Evolutionary conservation across 2,113 vertebrate genomes (phyloP), one percentile per base, ranked within the genome.

Genomic region (Scytalopus superciliaris): DNA sequence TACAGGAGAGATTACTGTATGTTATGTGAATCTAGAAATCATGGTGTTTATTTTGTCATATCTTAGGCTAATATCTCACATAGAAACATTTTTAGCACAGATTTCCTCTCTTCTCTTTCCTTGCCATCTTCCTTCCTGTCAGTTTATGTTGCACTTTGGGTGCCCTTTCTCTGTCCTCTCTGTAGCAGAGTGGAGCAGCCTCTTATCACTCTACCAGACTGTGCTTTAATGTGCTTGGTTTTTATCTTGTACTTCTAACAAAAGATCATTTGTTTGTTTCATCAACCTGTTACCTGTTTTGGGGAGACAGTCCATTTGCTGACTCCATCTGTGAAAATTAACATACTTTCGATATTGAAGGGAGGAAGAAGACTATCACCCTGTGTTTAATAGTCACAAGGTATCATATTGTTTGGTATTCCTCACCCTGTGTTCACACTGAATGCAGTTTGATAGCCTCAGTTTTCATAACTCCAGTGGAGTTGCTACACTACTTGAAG

Each of bases 391-490:
- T 10, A 74, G 64, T 72, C 79, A 74, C 6, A 24, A 88, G 59
- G 60, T 91, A 59, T 55, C 39, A 10, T 33, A 40, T 42, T 67
- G 57, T 89, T 83, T 75, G 74, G 33, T 94, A 31, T 96, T 92
- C 75, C 42, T 92, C 42, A 68, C 53, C 68, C 64, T 59, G 19
- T 89, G 60, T 89, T 96, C 78, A 92, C 89, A 76, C 53, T 86
- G 83, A 91, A 94, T 92, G 63, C 72, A 75, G 53, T 86, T 79
- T 63, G 68, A 76, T 84, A 87, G 59, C 78, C 83, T 89, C 22
- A 31, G 56, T 76, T 96, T 95, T 84, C 66, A 10, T 96, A 94
- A 97, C 94, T 94, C 90, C 92, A 96, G 84, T 95, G 85, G 95
- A 94, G 87, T 96, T 97, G 84, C 78, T 91, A 78, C 45, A 30